Percentiles rank a stretch among this genome's conserved stretches.
Evolutionary conservation across 2,797 vertebrate genomes (phyloP).

Genomic region (Naso thynnoides): DNA sequence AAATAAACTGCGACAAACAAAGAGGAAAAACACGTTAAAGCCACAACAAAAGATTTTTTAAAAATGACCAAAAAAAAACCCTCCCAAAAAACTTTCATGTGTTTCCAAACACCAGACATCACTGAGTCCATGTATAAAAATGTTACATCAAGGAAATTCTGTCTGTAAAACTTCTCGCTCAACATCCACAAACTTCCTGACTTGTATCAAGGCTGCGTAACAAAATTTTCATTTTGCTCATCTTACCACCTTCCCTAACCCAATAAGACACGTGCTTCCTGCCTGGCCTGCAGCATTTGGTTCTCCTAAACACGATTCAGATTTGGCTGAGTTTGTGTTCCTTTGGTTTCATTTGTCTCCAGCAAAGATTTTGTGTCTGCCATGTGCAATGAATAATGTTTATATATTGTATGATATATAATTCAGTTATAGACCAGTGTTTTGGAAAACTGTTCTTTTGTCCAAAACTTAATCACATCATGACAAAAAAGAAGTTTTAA

Average conservation of each 20-base stretch:
- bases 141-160: neutral
- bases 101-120: conserved; percentile 2
- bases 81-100: conserved; percentile 7
- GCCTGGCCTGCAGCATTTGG: neutral
- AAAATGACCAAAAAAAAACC: neutral
- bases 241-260: neutral
- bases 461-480: neutral
- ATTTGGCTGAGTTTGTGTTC: neutral
- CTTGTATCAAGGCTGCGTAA: neutral
- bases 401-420: neutral
- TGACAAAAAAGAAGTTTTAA: too few relatives aligned
- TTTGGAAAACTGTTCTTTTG: too few relatives aligned
- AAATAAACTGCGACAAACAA: conserved; percentile 8
- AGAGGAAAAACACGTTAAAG: conserved; percentile 11
- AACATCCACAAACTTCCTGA: neutral
- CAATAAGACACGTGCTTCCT: neutral
- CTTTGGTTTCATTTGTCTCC: neutral
- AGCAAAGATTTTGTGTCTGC: neutral
- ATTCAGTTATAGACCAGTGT: neutral
- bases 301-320: neutral
- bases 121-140: neutral
- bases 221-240: neutral
- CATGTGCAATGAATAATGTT: neutral
- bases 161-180: neutral
- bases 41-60: conserved; percentile 19